Percentiles rank a stretch among this genome's conserved stretches.
Evolutionary conservation across 2,888 invertebrate genomes (phyloP).

Genomic region (Callosobruchus maculatus): DNA sequence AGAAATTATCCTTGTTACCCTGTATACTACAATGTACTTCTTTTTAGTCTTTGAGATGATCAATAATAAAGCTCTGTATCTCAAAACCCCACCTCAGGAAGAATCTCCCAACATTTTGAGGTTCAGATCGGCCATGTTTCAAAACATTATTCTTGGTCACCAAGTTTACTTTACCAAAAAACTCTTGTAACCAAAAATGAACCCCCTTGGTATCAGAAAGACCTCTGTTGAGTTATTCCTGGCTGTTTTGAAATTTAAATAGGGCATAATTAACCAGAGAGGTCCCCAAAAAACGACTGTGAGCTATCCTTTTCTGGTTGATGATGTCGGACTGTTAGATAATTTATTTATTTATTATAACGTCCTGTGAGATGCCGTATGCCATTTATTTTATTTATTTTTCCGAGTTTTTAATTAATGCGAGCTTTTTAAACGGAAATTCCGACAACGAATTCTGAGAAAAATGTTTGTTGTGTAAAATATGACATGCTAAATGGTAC

Average conservation of each 20-base stretch:
- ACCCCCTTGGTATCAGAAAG: not conserved
- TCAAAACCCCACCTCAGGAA: no score
- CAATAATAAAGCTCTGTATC: no score
- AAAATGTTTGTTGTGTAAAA: not conserved
- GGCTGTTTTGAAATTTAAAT: no score
- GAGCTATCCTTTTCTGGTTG: slow-evolving; percentile 9
- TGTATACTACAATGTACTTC: no score
- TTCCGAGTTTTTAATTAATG: slow-evolving; percentile 4
- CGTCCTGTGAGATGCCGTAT: slow-evolving; percentile 8
- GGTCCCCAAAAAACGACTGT: not conserved
- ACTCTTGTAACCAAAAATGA: not conserved
- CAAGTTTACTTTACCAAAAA: not conserved
- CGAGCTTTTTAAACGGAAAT: not conserved
- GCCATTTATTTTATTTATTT: slow-evolving; percentile 16
- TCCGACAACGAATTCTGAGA: not conserved
- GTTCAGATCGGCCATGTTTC: no score
- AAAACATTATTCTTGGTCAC: no score
- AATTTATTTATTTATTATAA: slow-evolving; percentile 21
- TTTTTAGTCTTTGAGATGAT: no score
- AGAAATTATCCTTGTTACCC: no score
- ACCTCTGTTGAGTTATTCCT: no score
- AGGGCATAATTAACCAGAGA: no score
- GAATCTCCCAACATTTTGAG: no score
- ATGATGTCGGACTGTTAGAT: slow-evolving; percentile 9
- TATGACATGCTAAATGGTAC: not conserved